phyloP scores from a whole-genome alignment of 2,113 vertebrate species.

The Rhea americana region DNA sequence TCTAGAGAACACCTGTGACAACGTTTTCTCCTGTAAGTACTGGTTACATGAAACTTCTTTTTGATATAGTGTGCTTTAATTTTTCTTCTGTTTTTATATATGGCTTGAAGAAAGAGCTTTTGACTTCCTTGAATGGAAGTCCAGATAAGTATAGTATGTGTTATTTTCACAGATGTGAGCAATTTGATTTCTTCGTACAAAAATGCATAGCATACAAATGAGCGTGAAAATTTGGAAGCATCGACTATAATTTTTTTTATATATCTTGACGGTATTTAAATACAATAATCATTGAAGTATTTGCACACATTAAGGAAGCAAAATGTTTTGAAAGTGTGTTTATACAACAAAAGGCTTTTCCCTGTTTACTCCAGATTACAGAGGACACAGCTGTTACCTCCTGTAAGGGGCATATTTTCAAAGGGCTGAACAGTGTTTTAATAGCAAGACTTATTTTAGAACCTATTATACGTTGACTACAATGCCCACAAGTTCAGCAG shows the following conservation, averaged over 20 bases:
- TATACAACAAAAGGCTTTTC: neutral
- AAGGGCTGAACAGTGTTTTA: neutral
- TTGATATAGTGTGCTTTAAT: neutral
- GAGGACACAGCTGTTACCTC: slow-evolving; percentile 21
- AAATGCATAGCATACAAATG: slow-evolving; percentile 56
- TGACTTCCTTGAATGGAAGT: slow-evolving; percentile 37
- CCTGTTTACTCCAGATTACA: neutral
- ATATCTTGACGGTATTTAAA: slow-evolving; percentile 68
- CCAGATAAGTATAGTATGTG: slow-evolving; percentile 4
- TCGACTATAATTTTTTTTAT: slow-evolving; percentile 57
- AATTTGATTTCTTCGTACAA: slow-evolving; percentile 65
- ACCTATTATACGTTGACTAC: neutral
- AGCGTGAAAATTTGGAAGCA: slow-evolving; percentile 66
- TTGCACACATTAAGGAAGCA: slow-evolving; percentile 34
- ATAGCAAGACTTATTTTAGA: neutral
- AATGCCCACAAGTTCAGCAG: neutral
- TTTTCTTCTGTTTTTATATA: slow-evolving; percentile 18
- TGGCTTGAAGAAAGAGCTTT: slow-evolving; percentile 34
- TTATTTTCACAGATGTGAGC: slow-evolving; percentile 51
- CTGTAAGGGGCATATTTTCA: neutral
- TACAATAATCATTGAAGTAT: slow-evolving; percentile 52
- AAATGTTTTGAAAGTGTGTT: neutral
- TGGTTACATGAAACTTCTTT: slow-evolving; percentile 27
- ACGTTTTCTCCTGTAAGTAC: slow-evolving; percentile 1
- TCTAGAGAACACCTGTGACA: neutral